A percentile compares a stretch with the other conserved stretches of the same genome.
Conservation (phyloP, 2,888 invertebrate species). For the Mystacides longicornis region DNA sequence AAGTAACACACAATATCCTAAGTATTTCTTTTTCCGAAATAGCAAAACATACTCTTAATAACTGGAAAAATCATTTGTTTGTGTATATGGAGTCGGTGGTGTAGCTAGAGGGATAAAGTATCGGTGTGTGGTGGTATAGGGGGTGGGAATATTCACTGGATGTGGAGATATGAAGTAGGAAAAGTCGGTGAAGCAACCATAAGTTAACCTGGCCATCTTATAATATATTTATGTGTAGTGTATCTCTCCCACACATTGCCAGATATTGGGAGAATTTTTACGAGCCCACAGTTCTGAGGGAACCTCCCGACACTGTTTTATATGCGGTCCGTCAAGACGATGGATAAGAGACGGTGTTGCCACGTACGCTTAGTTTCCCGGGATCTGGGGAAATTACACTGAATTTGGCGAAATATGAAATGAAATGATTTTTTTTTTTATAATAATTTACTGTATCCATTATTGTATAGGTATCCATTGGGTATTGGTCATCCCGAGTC, state of each 20-base stretch:
- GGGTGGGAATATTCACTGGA: neutral
- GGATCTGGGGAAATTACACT: no score
- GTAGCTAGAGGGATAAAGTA: neutral
- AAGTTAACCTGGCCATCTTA: conserved; percentile 21
- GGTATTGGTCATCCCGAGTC: no score
- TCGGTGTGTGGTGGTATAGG: neutral
- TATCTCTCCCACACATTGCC: conserved; percentile 8
- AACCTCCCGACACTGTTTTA: conserved; percentile 9
- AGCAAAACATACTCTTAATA: no score
- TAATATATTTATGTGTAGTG: conserved; percentile 25
- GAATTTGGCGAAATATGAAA: neutral
- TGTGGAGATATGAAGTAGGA: neutral
- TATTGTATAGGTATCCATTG: no score
- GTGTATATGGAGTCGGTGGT: no score
- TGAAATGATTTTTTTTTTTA: neutral
- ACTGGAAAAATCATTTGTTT: no score
- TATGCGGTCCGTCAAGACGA: conserved; percentile 13
- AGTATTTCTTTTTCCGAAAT: no score
- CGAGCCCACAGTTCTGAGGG: conserved; percentile 7
- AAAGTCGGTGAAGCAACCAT: conserved; percentile 9
- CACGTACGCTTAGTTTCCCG: no score
- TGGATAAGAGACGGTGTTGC: no score
- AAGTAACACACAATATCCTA: no score
- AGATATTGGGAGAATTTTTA: conserved; percentile 13
- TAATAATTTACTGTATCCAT: no score